Base-by-base conservation (phyloP, 2,888 invertebrate genomes). In the Deroplatys truncata region DNA sequence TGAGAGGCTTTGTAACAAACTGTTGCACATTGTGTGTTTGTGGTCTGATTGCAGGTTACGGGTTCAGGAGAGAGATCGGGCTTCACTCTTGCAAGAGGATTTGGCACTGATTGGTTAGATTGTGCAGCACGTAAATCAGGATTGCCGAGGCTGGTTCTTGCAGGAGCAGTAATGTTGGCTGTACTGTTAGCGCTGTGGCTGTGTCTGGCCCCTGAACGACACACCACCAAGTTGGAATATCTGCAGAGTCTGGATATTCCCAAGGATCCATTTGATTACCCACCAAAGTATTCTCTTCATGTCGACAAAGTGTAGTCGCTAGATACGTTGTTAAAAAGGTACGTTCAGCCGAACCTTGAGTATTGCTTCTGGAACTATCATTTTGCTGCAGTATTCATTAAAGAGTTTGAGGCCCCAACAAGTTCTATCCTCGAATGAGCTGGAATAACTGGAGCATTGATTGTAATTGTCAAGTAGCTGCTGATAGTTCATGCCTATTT, bases 111-210 rank as follows among this genome's bases (percentile, higher is more conserved):
- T 91, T 93, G 93, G 93, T 91, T 93, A 90, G 93, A 93, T 89
- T 93, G 93, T 91, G 93, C 93, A 9, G 92, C 94, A 0, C 92
- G 93, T 84, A 94, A 94, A 91, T 94, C 94, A 1, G 94, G 94
- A n/a, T 92, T 94, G 88, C 94, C 94, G 0, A 93, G 94, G 35
- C 93, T 94, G 92, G 92, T 94, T 85, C 92, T 94, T 82, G 92
- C 93, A 29, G 91, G 93, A 72, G 92, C 94, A 4, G 93, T 94
- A 90, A 92, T 94, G 90, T 92, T 93, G 49, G 94, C 94, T 31
- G 93, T 94, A 88, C 91, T 94, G 85, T 92, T 94, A 35, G 94
- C 94, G 91, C 92, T 94, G 86, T 94, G 94, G 94, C 91, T 94
- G 90, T 94, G 94, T 92, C 93, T 94, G 88, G 91, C 92, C 1